A percentile compares a stretch with the other conserved stretches of the same genome.
phyloP scores from a whole-genome alignment of 1,140 invertebrate species.

The Phortica variegata region DNA sequence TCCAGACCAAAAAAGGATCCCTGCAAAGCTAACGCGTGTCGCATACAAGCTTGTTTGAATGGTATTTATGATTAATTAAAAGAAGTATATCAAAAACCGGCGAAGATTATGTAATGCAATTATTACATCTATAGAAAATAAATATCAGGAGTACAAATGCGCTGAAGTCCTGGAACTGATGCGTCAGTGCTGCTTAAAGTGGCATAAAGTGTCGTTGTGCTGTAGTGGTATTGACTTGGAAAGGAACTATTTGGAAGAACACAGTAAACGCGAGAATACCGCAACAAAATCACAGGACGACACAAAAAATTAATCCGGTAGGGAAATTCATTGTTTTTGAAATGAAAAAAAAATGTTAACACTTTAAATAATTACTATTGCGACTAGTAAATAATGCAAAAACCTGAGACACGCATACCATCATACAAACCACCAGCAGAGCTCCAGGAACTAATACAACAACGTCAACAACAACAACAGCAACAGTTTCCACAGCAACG shows the following conservation, averaged over 20 bases:
- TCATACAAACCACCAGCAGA: slow-evolving; percentile 44
- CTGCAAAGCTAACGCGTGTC: slow-evolving; percentile 74
- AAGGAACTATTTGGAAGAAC: slow-evolving; percentile 57
- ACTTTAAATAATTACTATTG: not conserved
- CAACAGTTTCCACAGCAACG: slow-evolving; percentile 41
- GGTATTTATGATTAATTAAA: slow-evolving; percentile 59
- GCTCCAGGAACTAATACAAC: slow-evolving; percentile 34
- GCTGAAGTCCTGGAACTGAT: slow-evolving; percentile 64
- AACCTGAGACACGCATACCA: slow-evolving; percentile 17
- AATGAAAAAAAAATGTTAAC: too few relatives aligned
- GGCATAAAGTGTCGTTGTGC: slow-evolving; percentile 62
- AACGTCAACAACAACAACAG: slow-evolving; percentile 34
- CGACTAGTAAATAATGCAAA: slow-evolving; percentile 43
- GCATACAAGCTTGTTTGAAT: slow-evolving; percentile 73
- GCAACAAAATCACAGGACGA: not conserved
- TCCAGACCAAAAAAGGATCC: slow-evolving; percentile 62
- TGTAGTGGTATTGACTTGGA: slow-evolving; percentile 67
- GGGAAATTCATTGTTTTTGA: not conserved
- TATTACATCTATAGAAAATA: slow-evolving; percentile 65
- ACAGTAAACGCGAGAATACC: too few relatives aligned
- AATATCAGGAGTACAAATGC: slow-evolving; percentile 68
- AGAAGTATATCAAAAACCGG: not conserved
- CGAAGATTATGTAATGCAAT: not conserved
- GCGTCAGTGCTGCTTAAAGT: slow-evolving; percentile 66
- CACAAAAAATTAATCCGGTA: slow-evolving; percentile 1